Evolutionary conservation across 2,888 invertebrate genomes (phyloP).

Genomic region (Heteromyza rotundicornis): DNA sequence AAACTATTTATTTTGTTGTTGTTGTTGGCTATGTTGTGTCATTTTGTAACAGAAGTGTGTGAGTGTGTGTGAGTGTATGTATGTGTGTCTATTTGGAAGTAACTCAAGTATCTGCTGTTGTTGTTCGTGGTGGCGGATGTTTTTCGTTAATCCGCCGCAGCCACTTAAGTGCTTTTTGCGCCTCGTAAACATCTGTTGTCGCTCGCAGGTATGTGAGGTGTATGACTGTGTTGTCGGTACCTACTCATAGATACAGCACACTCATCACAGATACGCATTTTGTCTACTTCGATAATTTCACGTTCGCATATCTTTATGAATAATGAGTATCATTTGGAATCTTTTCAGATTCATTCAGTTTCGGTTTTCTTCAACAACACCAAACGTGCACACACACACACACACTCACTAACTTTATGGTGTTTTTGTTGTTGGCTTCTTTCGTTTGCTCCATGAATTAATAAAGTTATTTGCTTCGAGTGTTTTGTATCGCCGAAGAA

Average conservation of each 20-base stretch:
- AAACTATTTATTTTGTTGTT: no score
- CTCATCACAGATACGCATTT: not conserved
- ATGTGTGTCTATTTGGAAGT: not conserved
- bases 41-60: no score
- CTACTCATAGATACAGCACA: not conserved
- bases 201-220: not conserved
- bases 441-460: not conserved
- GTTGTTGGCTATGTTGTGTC: not conserved
- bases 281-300: not conserved
- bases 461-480: not conserved
- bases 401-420: no score
- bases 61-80: no score
- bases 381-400: no score
- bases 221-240: not conserved
- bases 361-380: no score
- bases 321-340: no score
- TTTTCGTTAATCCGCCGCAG: conserved; percentile 2
- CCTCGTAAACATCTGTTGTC: conserved; percentile 3
- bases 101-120: not conserved
- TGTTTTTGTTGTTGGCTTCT: no score
- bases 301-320: no score
- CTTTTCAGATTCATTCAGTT: no score
- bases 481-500: not conserved
- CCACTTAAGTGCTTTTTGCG: conserved; percentile 1
- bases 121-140: not conserved